A percentile compares a stretch with the other conserved stretches of the same genome.
phyloP scores from a whole-genome alignment of 2,113 vertebrate genomes.

The Pavo muticus region DNA sequence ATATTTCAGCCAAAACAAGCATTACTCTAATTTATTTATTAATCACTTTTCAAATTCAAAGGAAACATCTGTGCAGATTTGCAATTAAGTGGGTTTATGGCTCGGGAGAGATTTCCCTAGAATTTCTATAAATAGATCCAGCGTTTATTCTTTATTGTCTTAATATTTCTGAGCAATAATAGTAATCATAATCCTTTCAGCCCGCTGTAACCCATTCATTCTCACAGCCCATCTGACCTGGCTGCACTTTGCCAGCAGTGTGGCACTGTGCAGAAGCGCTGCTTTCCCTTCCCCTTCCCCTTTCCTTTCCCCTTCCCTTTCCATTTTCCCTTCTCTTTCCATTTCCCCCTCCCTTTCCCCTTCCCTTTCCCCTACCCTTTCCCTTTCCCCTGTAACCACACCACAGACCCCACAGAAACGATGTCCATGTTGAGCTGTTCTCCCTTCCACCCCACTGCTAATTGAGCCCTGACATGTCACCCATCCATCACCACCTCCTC shows the following conservation, averaged over 20 bases:
- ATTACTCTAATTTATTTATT: slow-evolving; percentile 61
- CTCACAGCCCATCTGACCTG: accelerated
- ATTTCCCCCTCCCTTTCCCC: neutral
- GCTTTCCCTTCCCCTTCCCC: no score
- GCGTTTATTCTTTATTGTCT: slow-evolving; percentile 17
- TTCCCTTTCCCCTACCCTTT: no score
- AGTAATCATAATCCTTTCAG: neutral
- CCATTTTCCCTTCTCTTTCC: no score
- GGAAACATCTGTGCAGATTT: slow-evolving; percentile 67
- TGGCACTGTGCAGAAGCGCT: neutral
- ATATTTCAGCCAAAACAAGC: slow-evolving; percentile 53
- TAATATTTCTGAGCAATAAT: neutral
- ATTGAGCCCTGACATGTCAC: neutral
- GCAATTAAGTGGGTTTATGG: slow-evolving; percentile 37
- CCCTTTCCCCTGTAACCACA: neutral
- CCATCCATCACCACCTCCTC: neutral
- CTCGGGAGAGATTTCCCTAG: slow-evolving; percentile 34
- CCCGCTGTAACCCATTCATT: neutral
- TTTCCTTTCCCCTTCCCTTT: no score
- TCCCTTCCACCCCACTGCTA: neutral
- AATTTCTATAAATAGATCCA: neutral
- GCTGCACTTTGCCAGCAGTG: neutral
- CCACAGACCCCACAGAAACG: neutral
- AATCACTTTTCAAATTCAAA: slow-evolving; percentile 62
- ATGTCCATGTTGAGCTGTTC: neutral